Base-by-base conservation (phyloP, 1,140 invertebrate genomes). In the Adelges cooleyi region DNA sequence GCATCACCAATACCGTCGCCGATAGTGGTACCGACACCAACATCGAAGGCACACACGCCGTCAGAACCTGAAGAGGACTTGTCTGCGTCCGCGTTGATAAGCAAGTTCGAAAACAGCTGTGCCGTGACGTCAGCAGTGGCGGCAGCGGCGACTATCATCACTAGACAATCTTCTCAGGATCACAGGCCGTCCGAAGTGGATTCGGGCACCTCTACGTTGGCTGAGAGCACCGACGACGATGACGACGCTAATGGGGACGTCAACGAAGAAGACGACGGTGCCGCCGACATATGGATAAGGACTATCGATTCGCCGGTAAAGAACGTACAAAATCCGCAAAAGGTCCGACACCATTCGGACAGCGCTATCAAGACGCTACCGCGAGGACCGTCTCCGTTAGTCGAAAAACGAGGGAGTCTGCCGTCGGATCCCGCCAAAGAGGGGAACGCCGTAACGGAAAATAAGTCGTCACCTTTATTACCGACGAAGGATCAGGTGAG, bases 261-360 rank as follows among this genome's bases (percentile, higher is more conserved):
- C n/a, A 56, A 65, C 15, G 56, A 22, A 13, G 71, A 72, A 20
- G 69, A 71, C 52, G 70, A 70, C 18, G 71, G 69, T 22, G 70
- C 71, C 4, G 71, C 71, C 8, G 71, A 72, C 36, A 72, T 72
- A 27, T 72, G 71, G 71, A 70, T 72, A 5, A 48, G 71, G 25
- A 67, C 71, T 2, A 72, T 72, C 20, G 71, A 72, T 18, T 72
- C 71, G 1, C 71, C 71, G 3, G 65, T 72, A 10, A 51, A 53
- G 50, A 66, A 66, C 15, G 15, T 42, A 22, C 52, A 40, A 4
- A 5, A 33, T 33, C 42, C 56, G 3, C 42, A 62, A 20, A 62
- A 62, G 25, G 42, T 62, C n/a, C 56, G 56, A 8, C 56, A 62
- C 11, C 38, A 46, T 62, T 62, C 56, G 6, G 56, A 62, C 13